Conservation (phyloP, 1,140 invertebrate species). For the Camponotus vicinus region DNA sequence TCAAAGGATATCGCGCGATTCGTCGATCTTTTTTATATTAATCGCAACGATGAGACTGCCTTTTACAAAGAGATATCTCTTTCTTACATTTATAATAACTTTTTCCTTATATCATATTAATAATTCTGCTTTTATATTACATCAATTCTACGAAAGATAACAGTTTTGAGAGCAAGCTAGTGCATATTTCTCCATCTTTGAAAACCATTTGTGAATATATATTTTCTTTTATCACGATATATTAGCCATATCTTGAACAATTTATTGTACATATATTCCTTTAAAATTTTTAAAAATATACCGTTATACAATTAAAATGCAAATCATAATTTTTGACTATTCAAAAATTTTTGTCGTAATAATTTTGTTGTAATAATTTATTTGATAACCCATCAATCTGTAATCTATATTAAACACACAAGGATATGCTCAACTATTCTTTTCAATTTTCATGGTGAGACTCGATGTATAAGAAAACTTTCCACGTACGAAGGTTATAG, state of each 20-base stretch:
- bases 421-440: background rate
- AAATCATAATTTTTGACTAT: background rate
- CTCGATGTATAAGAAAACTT: background rate
- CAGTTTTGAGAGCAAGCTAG: no score
- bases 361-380: background rate
- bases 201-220: no score
- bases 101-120: background rate
- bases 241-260: background rate
- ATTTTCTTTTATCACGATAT: no score
- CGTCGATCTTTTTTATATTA: background rate
- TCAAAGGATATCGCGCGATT: constrained; percentile 32
- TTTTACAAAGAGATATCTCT: background rate
- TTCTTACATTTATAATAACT: background rate
- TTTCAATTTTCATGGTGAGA: background rate
- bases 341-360: background rate
- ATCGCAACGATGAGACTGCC: no score
- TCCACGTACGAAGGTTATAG: background rate
- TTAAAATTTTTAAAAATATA: background rate
- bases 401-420: background rate
- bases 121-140: no score
- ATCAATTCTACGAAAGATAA: no score
- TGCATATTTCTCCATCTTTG: no score
- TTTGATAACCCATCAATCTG: background rate
- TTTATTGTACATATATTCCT: no score
- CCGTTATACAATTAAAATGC: background rate